Conservation (phyloP, 2,888 invertebrate species). For the Scotopteryx bipunctaria region DNA sequence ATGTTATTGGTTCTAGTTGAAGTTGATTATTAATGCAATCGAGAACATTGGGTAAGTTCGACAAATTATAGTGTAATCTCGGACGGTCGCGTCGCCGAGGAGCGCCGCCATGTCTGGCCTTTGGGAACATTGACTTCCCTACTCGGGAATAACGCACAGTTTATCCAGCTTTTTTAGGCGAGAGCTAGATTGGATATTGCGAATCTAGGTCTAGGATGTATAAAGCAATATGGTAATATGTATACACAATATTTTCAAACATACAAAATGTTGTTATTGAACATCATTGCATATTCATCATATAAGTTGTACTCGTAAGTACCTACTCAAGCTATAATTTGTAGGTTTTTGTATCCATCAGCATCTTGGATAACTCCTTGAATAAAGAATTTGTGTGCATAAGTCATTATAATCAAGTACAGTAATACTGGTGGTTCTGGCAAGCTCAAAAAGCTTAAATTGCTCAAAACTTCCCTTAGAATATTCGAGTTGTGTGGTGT, state of each 20-base stretch:
- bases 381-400: too few species aligned
- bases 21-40: constrained; percentile 45
- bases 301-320: too few species aligned
- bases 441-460: constrained; percentile 15
- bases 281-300: too few species aligned
- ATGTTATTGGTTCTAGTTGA: constrained; percentile 22
- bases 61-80: constrained; percentile 67
- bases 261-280: too few species aligned
- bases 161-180: constrained; percentile 33
- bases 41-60: constrained; percentile 65
- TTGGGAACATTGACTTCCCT: constrained; percentile 62
- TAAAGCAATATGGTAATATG: not conserved
- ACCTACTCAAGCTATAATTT: too few species aligned
- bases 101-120: constrained; percentile 71
- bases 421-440: not conserved
- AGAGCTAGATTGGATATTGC: constrained; percentile 22
- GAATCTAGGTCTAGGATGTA: constrained; percentile 8
- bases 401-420: too few species aligned
- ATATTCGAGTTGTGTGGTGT: constrained; percentile 34
- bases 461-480: constrained; percentile 23
- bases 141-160: constrained; percentile 49
- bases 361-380: too few species aligned
- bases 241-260: too few species aligned
- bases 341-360: too few species aligned
- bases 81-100: constrained; percentile 51